Evolutionary conservation across 2,113 vertebrate genomes (phyloP), one percentile per base, ranked within the genome.

Genomic region (Balaenoptera acutorostrata): DNA sequence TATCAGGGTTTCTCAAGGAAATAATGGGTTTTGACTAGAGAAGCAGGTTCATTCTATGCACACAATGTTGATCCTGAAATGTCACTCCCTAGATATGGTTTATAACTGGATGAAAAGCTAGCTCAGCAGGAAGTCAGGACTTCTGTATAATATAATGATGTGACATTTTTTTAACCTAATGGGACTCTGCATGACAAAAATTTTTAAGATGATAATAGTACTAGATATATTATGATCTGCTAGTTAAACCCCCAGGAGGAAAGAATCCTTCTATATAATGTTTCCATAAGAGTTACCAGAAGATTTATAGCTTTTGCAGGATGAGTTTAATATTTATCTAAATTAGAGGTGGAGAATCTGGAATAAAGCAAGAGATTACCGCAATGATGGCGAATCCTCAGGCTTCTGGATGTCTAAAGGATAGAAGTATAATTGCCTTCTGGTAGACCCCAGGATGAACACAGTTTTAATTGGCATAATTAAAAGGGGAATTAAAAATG

Each of bases 291-390:
- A 91, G 82, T 96, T 97, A 75, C 75, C 88, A 55, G n/a, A 93
- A 89, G 85, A 97, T 98, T 97, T 97, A 85, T 96, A 82, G 71
- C 63, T 97, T 97, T 97, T 95, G 77, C 66, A 96, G 68, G 55
- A 98, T 83, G 91, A 97, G 13, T 97, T 97, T 98, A 96, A 96
- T 90, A 98, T 95, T 97, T 95, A 91, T 94, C 90, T 92, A 46
- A 66, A 88, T 93, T 95, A 95, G 61, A 74, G 23, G 78, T 4
- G 20, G 86, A 66, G 81, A 84, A 95, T 80, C 77, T 96, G 83
- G 96, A 98, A 96, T 98, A 98, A 98, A 98, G 80, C 68, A 96
- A 82, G 74, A 89, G 78, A 97, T 97, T 97, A 97, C 86, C 81
- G 96, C 92, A 88, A 83, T 95, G 90, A 88, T 33, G 93, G 68